Conservation (phyloP, 2,888 invertebrate species). For the Archips crataeganus region DNA sequence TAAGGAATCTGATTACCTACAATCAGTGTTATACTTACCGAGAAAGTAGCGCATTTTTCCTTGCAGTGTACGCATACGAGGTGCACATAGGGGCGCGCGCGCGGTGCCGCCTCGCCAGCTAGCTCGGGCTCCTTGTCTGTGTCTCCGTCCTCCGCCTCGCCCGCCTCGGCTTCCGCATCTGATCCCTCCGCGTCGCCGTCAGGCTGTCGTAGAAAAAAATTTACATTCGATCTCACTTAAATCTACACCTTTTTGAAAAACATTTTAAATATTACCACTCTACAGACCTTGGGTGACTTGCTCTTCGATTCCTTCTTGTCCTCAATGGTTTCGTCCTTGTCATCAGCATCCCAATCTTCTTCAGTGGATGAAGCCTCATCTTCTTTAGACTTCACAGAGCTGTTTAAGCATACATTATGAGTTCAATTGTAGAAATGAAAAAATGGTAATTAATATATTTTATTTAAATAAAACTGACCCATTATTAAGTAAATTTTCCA, state of each 20-base stretch:
- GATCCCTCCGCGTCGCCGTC: conserved; percentile 42
- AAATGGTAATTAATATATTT: not conserved
- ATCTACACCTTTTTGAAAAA: not conserved
- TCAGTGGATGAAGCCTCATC: conserved; percentile 79
- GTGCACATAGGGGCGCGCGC: conserved; percentile 86
- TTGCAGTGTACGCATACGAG: conserved; percentile 92
- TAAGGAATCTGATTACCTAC: not conserved
- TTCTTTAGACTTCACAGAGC: conserved; percentile 79
- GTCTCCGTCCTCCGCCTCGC: conserved; percentile 79
- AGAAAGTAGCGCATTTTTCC: conserved; percentile 90
- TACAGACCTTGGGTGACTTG: conserved; percentile 74
- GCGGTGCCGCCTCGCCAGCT: conserved; percentile 83
- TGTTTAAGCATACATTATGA: conserved; percentile 49
- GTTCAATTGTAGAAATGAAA: conserved; percentile 12
- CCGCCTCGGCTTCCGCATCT: conserved; percentile 71
- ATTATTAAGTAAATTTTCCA: not conserved
- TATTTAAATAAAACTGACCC: not conserved
- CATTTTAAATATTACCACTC: conserved; percentile 19
- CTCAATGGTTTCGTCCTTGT: conserved; percentile 74
- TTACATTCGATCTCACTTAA: not conserved
- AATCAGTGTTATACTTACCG: conserved; percentile 72
- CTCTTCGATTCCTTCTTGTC: conserved; percentile 73
- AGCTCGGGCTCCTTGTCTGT: conserved; percentile 85
- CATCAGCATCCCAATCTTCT: conserved; percentile 82
- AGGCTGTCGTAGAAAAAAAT: conserved; percentile 2